Base-by-base conservation (phyloP, 2,113 vertebrate species). In the Rhabdornis inornatus region DNA sequence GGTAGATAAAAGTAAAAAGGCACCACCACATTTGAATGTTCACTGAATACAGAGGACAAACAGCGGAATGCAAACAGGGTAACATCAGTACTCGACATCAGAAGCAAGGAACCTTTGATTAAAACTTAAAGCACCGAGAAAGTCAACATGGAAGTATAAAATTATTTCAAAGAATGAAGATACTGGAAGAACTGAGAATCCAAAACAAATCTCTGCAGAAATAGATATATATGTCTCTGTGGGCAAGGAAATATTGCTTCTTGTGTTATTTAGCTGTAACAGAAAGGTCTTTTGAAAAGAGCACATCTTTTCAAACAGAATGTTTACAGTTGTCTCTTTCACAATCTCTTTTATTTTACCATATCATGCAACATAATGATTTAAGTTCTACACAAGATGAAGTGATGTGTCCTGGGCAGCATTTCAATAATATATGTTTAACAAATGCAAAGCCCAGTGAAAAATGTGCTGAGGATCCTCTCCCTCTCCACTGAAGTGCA, bases 291-390 rank as follows among this genome's bases (percentile, higher is more conserved):
- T 96, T 93, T 76, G 52, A 77, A 94, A 95, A 95, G 74, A 95
- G 82, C 71, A 95, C 89, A 95, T 96, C 94, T 74, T 91, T 90
- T 92, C 79, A 89, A 95, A 70, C 94, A 96, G 82, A 94, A 94
- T 95, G 66, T 92, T 94, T 97, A 95, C 23, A 90, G 90, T 89
- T 95, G 90, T 93, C 89, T 96, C 90, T 94, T 94, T 92, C 84
- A 89, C 56, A 94, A 91, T 76, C 78, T 89, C 91, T 80, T 96
- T 88, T 92, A 91, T 96, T 96, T 91, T 92, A 96, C 55, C 68
- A 91, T 95, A 95, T 88, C 92, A 94, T 66, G 57, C 86, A 95
- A 91, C 81, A 80, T 40, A 89, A 92, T 61, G 89, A 94, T 90
- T 95, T 84, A 88, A 88, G 69, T 88, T 92, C 89, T 71, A 83